Conservation (phyloP, 2,797 vertebrate genomes). For the Trichosurus vulpecula region DNA sequence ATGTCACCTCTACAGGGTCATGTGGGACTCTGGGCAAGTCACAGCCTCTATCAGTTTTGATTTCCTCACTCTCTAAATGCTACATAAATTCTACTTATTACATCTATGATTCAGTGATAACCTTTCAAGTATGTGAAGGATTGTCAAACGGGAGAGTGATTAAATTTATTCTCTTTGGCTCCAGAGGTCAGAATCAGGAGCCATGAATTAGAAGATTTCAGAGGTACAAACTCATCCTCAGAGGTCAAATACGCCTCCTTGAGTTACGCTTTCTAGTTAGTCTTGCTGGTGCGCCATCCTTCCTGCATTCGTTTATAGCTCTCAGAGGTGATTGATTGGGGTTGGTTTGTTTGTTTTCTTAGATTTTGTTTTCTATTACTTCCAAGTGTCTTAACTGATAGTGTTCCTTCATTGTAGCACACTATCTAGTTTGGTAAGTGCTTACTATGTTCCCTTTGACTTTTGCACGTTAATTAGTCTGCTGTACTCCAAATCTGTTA, state of each 20-base stretch:
- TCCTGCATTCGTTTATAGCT: background rate
- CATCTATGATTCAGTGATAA: background rate
- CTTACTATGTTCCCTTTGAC: background rate
- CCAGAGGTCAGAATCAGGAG: background rate
- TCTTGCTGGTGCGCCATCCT: background rate
- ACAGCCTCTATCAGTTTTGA: background rate
- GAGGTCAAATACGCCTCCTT: background rate
- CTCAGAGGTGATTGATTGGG: too few relatives aligned
- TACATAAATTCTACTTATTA: background rate
- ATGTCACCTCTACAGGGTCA: background rate
- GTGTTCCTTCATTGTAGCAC: background rate
- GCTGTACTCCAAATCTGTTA: background rate
- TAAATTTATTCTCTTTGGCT: background rate
- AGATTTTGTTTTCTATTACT: background rate
- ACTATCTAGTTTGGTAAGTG: background rate
- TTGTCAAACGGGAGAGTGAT: background rate
- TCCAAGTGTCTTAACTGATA: background rate
- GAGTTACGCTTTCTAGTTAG: background rate
- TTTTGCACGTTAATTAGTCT: background rate
- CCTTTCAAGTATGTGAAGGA: too few relatives aligned
- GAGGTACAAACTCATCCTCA: background rate
- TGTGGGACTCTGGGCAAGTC: background rate
- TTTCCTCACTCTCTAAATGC: background rate
- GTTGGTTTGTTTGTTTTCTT: background rate
- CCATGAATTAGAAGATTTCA: background rate